Evolutionary conservation across 1,140 invertebrate species (phyloP).

Genomic region (Drosophila arawakana): DNA sequence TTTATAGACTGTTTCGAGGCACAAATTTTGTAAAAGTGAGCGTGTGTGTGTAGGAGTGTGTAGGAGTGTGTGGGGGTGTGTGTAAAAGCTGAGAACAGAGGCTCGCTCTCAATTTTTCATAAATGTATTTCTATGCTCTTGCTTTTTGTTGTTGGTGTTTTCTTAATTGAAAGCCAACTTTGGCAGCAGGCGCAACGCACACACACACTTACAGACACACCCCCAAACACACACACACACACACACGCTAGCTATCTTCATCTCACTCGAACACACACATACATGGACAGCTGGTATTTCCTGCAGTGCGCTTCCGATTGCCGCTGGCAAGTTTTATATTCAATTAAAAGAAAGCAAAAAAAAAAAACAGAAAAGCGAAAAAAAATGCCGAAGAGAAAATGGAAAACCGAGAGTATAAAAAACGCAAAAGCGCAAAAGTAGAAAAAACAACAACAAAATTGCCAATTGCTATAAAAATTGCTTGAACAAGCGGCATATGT

Average conservation of each 20-base stretch:
- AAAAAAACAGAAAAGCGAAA: constrained; percentile 24
- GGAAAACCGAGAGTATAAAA: constrained; percentile 16
- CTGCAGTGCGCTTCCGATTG: constrained; percentile 79
- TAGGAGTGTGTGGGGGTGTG: neutral
- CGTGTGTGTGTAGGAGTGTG: neutral
- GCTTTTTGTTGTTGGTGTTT: constrained; percentile 61
- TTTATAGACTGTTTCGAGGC: constrained; percentile 4
- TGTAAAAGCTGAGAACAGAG: neutral
- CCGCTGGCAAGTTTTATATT: constrained; percentile 80
- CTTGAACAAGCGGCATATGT: constrained; percentile 74
- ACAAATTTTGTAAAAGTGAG: constrained; percentile 24
- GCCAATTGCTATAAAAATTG: constrained; percentile 78
- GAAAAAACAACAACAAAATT: constrained; percentile 58
- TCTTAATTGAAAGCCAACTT: constrained; percentile 81
- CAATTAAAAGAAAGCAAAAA: constrained; percentile 70
- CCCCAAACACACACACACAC: constrained; percentile 19
- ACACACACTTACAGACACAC: constrained; percentile 24
- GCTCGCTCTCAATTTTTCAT: constrained; percentile 46
- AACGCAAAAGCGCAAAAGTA: constrained; percentile 38
- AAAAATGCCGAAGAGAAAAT: neutral
- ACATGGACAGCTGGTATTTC: constrained; percentile 72
- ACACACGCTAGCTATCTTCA: neutral
- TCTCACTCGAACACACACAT: constrained; percentile 36
- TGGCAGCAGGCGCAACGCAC: constrained; percentile 14
- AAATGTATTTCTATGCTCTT: constrained; percentile 48